phyloP scores from a whole-genome alignment of 2,888 invertebrate genomes.

The Scaptodrosophila latifasciaeformis region DNA sequence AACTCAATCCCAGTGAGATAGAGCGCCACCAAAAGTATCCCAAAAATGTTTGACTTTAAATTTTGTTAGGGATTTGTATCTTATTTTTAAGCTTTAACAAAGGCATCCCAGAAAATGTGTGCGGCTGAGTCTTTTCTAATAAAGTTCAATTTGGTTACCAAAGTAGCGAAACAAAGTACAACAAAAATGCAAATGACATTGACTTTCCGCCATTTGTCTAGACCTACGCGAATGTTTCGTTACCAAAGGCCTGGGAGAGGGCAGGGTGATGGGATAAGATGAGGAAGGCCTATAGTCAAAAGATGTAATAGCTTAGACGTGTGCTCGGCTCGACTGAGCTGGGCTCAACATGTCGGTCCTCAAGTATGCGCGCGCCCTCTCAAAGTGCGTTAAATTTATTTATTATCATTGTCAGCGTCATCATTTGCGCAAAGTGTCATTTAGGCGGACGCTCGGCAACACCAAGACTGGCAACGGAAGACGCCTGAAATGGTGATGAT shows the following conservation, averaged over 20 bases:
- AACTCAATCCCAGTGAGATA: too few relatives aligned
- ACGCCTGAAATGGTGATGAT: too few relatives aligned
- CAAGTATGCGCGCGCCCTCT: slow-evolving; percentile 21
- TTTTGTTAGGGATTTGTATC: too few relatives aligned
- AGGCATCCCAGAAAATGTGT: too few relatives aligned
- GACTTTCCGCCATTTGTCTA: slow-evolving; percentile 12
- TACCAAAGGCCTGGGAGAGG: too few relatives aligned
- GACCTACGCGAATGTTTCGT: too few relatives aligned
- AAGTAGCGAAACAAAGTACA: neutral
- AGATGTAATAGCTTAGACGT: neutral
- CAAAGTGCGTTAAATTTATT: slow-evolving; percentile 62
- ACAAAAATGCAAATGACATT: slow-evolving; percentile 41
- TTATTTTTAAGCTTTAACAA: too few relatives aligned
- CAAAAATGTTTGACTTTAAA: too few relatives aligned
- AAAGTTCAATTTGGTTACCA: slow-evolving; percentile 34
- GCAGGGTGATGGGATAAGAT: too few relatives aligned
- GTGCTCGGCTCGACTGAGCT: neutral
- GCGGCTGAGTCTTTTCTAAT: slow-evolving; percentile 27
- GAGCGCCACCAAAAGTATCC: too few relatives aligned
- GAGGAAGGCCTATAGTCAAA: too few relatives aligned
- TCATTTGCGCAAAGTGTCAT: slow-evolving; percentile 48
- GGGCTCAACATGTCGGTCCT: neutral
- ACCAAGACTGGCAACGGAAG: slow-evolving; percentile 19
- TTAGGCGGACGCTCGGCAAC: slow-evolving; percentile 22
- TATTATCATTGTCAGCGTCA: slow-evolving; percentile 60